phyloP scores from a whole-genome alignment of 2,888 invertebrate genomes.

The Meiosimyza platycephala region DNA sequence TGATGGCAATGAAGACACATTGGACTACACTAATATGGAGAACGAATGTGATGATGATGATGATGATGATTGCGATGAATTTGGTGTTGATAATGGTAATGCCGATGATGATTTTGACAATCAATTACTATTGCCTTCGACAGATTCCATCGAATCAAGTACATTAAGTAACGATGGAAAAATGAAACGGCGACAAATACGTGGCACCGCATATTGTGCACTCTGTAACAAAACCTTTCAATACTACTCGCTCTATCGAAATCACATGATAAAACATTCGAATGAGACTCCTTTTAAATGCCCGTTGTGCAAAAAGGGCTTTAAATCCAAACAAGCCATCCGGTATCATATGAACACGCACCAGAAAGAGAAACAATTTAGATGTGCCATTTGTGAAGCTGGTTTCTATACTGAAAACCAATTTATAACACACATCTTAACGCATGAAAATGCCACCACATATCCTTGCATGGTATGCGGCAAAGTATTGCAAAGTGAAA shows the following conservation, averaged over 20 bases:
- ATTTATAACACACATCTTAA: constrained; percentile 51
- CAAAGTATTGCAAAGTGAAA: constrained; percentile 49
- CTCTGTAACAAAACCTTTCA: constrained; percentile 55
- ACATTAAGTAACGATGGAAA: constrained; percentile 34
- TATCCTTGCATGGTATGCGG: constrained; percentile 55
- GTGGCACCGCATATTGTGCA: constrained; percentile 52
- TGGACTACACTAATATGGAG: neutral
- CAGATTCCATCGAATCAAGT: constrained; percentile 37
- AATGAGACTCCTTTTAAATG: constrained; percentile 54
- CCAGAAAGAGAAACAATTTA: constrained; percentile 50
- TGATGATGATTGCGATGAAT: constrained; percentile 27
- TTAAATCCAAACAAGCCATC: constrained; percentile 55
- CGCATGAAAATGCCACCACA: constrained; percentile 49
- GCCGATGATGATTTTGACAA: constrained; percentile 42
- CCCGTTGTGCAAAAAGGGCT: constrained; percentile 52
- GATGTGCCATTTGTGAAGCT: constrained; percentile 68
- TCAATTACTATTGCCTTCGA: constrained; percentile 40
- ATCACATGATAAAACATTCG: constrained; percentile 56
- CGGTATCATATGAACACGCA: constrained; percentile 56
- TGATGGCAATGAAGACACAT: constrained; percentile 11
- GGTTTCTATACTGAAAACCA: constrained; percentile 59
- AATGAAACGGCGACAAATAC: constrained; percentile 51
- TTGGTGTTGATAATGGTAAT: constrained; percentile 10
- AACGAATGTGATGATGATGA: constrained; percentile 26
- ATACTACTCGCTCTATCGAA: constrained; percentile 53